Percentiles rank a stretch among this genome's conserved stretches.
These are phyloP conservation scores for Drosophila kurseongensis DNA, from an alignment of 1,140 invertebrate species.

Conservation along the genomic window DNA sequence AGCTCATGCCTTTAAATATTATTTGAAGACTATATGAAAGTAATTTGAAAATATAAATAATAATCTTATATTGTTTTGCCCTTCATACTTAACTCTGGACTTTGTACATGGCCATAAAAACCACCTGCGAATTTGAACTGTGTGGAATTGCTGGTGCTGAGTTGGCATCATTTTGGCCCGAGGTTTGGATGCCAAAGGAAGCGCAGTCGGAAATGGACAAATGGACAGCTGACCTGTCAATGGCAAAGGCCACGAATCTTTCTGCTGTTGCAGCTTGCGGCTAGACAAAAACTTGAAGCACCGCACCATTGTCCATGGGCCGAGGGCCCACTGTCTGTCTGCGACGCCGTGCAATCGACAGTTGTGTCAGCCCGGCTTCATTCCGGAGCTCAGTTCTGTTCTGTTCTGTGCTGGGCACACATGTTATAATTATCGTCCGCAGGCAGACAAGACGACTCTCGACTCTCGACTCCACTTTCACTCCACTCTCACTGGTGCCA, in stretches of 20 bases:
- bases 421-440: constrained; percentile 77
- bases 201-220: constrained; percentile 19
- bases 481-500: constrained; percentile 10
- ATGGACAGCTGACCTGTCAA: constrained; percentile 58
- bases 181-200: constrained; percentile 15
- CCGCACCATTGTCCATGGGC: constrained; percentile 20
- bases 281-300: constrained; percentile 53
- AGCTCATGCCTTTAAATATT: no score
- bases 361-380: not conserved
- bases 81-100: no score
- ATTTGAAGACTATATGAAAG: no score
- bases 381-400: constrained; percentile 7
- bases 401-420: constrained; percentile 25
- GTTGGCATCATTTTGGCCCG: constrained; percentile 57
- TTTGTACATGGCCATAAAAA: no score
- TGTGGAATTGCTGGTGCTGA: constrained; percentile 34
- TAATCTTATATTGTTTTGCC: no score
- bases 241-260: constrained; percentile 52
- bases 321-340: constrained; percentile 25
- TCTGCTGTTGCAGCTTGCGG: constrained; percentile 55
- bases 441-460: constrained; percentile 67
- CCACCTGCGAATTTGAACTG: not conserved
- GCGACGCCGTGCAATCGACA: constrained; percentile 10
- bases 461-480: constrained; percentile 10
- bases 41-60: no score